A percentile compares a stretch with the other conserved stretches of the same genome.
These are phyloP conservation scores for Varanus salvator DNA, from an alignment of 2,113 vertebrate species.

Conservation along the genomic window DNA sequence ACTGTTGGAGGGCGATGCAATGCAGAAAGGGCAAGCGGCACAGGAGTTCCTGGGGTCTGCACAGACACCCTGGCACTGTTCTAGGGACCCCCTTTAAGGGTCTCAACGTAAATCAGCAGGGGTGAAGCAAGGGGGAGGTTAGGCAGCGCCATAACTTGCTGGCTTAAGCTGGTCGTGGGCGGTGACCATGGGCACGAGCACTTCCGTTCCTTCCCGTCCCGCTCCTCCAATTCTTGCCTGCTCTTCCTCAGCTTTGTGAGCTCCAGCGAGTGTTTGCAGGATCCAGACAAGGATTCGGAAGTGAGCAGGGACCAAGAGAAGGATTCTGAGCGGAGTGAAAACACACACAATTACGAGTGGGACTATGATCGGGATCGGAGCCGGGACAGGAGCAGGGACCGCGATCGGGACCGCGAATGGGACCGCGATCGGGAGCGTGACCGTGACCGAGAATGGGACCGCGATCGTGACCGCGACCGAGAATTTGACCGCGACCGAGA, in stretches of 20 bases:
- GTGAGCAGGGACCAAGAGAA: slow-evolving; percentile 70
- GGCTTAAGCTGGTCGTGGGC: neutral
- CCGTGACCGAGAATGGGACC: slow-evolving; percentile 70
- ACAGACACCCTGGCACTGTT: no score
- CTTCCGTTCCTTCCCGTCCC: neutral
- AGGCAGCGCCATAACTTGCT: neutral
- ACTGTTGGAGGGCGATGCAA: no score
- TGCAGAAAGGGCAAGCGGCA: no score
- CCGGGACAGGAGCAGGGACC: slow-evolving; percentile 62
- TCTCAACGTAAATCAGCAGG: neutral
- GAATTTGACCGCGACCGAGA: slow-evolving; percentile 73
- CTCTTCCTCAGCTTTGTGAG: slow-evolving; percentile 83
- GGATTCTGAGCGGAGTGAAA: slow-evolving; percentile 56
- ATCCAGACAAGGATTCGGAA: slow-evolving; percentile 65
- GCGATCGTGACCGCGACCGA: slow-evolving; percentile 65
- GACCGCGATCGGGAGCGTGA: slow-evolving; percentile 71
- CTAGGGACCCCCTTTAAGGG: neutral
- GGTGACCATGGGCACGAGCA: neutral
- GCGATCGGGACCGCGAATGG: slow-evolving; percentile 65
- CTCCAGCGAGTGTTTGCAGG: slow-evolving; percentile 81
- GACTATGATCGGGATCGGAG: slow-evolving; percentile 64
- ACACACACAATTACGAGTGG: slow-evolving; percentile 62
- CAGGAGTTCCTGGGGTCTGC: no score
- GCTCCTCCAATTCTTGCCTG: neutral
- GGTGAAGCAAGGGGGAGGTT: neutral